Percentiles rank a stretch among this genome's conserved stretches.
These are phyloP conservation scores for Adrianichthys oophorus DNA, from an alignment of 2,797 vertebrate species.

Conservation along the genomic window DNA sequence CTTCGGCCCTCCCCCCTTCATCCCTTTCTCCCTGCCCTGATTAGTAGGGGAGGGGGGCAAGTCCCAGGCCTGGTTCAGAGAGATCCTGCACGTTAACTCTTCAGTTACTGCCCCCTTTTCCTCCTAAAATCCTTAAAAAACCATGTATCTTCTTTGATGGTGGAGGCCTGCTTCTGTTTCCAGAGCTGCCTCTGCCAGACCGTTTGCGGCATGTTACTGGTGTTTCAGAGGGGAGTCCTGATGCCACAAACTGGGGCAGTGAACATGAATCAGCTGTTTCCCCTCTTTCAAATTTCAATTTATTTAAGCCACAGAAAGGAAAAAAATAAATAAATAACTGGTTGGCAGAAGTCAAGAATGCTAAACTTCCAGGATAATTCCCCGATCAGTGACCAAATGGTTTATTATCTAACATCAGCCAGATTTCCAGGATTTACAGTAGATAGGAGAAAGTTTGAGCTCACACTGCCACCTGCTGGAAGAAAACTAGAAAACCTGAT, in stretches of 20 bases:
- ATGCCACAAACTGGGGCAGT: constrained; percentile 47
- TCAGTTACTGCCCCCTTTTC: constrained; percentile 8
- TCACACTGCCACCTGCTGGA: constrained; percentile 58
- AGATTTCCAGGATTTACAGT: constrained; percentile 63
- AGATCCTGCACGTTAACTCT: constrained; percentile 53
- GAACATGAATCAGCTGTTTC: constrained; percentile 15
- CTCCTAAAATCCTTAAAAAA: background rate
- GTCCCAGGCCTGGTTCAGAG: constrained; percentile 50
- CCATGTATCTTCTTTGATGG: constrained; percentile 3
- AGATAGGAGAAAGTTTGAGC: constrained; percentile 22
- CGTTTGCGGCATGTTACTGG: constrained; percentile 35
- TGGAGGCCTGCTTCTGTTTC: constrained; percentile 28
- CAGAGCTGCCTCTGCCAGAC: constrained; percentile 23
- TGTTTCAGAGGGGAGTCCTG: constrained; percentile 35
- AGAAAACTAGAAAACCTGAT: accelerated
- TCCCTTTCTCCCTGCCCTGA: constrained; percentile 44
- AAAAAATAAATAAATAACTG: background rate
- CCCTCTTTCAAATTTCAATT: constrained; percentile 4
- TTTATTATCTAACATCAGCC: constrained; percentile 49
- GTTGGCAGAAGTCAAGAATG: background rate
- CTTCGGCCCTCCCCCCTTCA: constrained; percentile 30
- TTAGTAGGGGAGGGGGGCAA: constrained; percentile 42
- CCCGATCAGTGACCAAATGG: constrained; percentile 58
- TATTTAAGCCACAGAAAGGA: background rate
- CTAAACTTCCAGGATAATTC: constrained; percentile 47